A percentile compares a stretch with the other conserved stretches of the same genome.
phyloP scores from a whole-genome alignment of 1,140 invertebrate species.

The Drosophila nasuta region DNA sequence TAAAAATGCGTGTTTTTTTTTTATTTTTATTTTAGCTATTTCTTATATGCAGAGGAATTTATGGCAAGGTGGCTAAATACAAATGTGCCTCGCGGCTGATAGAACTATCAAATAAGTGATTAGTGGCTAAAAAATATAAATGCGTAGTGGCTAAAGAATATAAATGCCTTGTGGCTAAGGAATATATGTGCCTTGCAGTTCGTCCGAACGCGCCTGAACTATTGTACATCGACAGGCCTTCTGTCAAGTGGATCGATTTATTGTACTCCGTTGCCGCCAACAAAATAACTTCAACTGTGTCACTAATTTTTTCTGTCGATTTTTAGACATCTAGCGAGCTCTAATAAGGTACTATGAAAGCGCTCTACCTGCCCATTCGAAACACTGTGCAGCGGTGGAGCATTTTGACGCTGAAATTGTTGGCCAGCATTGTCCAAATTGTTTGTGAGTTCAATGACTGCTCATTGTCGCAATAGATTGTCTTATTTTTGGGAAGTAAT shows the following conservation, averaged over 20 bases:
- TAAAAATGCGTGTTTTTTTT: too few relatives aligned
- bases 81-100: background rate
- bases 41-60: too few relatives aligned
- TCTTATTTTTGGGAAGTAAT: slow-evolving; percentile 44
- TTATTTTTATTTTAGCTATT: too few relatives aligned
- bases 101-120: background rate
- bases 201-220: background rate
- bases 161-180: background rate
- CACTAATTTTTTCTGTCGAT: background rate
- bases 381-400: background rate
- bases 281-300: background rate
- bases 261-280: background rate
- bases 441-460: background rate
- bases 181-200: background rate
- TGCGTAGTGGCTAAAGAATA: background rate
- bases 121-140: background rate
- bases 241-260: background rate
- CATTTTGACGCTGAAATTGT: background rate
- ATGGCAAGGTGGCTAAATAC: too few relatives aligned
- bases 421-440: background rate
- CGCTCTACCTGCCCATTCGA: slow-evolving; percentile 1
- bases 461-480: slow-evolving; percentile 21
- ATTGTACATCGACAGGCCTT: background rate
- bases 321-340: background rate
- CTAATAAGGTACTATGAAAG: background rate